These are phyloP conservation scores for Sarcophaga caerulescens DNA, from an alignment of 2,888 invertebrate species.

Conservation along the genomic window DNA sequence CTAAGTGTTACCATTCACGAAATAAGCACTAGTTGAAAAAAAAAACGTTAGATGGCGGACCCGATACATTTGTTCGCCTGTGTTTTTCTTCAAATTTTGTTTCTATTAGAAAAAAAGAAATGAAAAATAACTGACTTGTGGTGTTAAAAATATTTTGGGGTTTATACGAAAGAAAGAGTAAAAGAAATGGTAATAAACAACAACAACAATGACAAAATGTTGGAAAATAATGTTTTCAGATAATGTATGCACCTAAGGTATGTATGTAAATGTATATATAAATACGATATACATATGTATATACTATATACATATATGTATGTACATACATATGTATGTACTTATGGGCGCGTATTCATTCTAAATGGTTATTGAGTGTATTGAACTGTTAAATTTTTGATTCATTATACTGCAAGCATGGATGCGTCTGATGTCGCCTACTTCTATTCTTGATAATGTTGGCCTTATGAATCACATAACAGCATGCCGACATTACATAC, in stretches of 20 bases:
- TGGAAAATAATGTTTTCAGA: conserved; percentile 24
- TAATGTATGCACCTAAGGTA: no score
- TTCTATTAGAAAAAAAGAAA: conserved; percentile 13
- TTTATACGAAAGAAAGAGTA: conserved; percentile 23
- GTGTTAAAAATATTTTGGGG: conserved; percentile 40
- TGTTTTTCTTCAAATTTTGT: conserved; percentile 26
- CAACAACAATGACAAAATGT: conserved; percentile 11
- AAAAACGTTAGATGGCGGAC: no score
- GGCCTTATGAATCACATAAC: not conserved
- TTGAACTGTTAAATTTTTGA: conserved; percentile 30
- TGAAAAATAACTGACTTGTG: conserved; percentile 34
- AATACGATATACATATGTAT: no score
- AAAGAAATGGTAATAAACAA: not conserved
- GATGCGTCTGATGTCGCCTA: conserved; percentile 21
- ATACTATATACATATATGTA: no score
- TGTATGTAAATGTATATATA: no score
- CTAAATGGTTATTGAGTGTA: conserved; percentile 22
- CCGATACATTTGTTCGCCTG: conserved; percentile 12
- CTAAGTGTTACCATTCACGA: no score
- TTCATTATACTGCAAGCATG: conserved; percentile 25
- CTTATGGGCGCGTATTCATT: not conserved
- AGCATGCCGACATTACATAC: no score
- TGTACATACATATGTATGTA: no score
- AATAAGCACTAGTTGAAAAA: no score
- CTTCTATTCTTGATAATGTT: conserved; percentile 21